Evolutionary conservation across 2,888 invertebrate genomes (phyloP), one percentile per base, ranked within the genome.

Genomic region (Leptura quadrifasciata): DNA sequence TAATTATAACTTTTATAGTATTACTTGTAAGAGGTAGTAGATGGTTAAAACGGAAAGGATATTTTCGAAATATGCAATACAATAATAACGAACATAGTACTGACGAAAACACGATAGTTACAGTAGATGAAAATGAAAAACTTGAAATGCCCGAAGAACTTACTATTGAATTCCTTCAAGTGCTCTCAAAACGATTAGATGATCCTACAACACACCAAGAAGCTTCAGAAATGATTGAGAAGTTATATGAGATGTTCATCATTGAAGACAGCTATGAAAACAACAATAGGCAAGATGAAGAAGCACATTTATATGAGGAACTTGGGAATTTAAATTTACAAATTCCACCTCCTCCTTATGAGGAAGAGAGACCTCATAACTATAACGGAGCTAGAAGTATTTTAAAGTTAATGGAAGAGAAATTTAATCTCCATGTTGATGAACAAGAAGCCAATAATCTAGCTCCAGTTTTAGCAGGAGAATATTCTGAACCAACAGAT

Each of bases 151-250:
- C 95, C 0, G 94, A 94, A 86, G 94, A 95, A 86, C 86, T 95
- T 63, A 94, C 95, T 0, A 92, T 93, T 81, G 95, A 95, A 83
- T 91, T 95, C 67, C 88, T 95, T 76, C 93, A 92, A 81, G 92
- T 93, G 79, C 89, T 95, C 17, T 91, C 93, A 74, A 93, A 93
- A 81, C 92, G 93, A 83, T 87, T 95, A 8, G 94, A 94, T 82
- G 94, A 93, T 85, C 95, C 95, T 0, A 92, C 93, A 72, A 93
- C 94, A 75, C 94, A 94, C 82, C 92, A 93, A 71, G 94, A 95
- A 85, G 95, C 95, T 1, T 90, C 94, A 54, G 94, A 94, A 87
- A 94, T 94, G 90, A 95, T 95, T 76, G 94, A 95, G 85, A 93
- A 94, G 83, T 89, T 95, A 6, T 95, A 95, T 84, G 94, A 94